Conservation (phyloP, 2,888 invertebrate genomes). For the Agonum fuliginosum region DNA sequence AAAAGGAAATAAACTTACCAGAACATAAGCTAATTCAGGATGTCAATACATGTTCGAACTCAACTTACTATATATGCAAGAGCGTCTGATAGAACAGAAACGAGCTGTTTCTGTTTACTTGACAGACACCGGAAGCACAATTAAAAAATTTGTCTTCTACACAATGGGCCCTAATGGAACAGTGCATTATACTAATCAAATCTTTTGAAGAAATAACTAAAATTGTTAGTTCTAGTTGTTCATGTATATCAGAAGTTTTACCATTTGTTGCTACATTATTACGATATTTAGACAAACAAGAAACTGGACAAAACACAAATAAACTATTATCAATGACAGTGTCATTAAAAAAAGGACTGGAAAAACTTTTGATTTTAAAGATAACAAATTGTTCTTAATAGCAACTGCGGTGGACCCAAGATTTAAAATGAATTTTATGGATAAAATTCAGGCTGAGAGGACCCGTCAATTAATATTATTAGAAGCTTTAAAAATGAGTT, state of each 20-base stretch:
- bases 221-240: constrained; percentile 59
- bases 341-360: neutral
- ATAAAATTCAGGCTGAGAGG: neutral
- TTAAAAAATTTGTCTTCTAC: neutral
- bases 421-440: neutral
- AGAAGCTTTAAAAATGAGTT: too few relatives aligned
- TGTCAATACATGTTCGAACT: constrained; percentile 62
- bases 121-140: neutral
- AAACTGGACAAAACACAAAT: constrained; percentile 45
- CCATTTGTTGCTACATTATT: constrained; percentile 38
- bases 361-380: neutral
- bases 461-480: neutral
- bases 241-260: constrained; percentile 62
- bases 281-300: neutral
- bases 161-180: constrained; percentile 30
- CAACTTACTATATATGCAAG: constrained; percentile 60
- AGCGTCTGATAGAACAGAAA: constrained; percentile 51
- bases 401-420: neutral
- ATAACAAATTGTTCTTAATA: neutral
- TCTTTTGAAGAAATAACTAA: constrained; percentile 63
- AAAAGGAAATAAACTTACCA: constrained; percentile 64
- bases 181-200: constrained; percentile 49
- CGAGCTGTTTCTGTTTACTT: neutral
- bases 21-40: constrained; percentile 63
- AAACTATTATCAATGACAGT: neutral